A percentile compares a stretch with the other conserved stretches of the same genome.
These are phyloP conservation scores for Cryptus viduatorius DNA, from an alignment of 2,888 invertebrate species.

Conservation along the genomic window DNA sequence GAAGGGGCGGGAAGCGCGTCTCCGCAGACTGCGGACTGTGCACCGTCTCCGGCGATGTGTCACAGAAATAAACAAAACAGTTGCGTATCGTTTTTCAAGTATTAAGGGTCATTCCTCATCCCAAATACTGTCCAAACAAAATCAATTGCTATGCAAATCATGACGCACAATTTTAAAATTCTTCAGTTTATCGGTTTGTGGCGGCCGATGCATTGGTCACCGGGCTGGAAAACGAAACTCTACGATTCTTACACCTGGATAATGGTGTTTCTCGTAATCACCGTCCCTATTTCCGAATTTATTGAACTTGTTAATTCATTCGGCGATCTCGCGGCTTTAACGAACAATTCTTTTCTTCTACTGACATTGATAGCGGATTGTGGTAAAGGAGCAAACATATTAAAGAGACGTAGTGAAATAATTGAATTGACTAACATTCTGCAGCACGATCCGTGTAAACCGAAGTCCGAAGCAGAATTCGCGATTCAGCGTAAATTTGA, in stretches of 20 bases:
- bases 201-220: slow-evolving; percentile 61
- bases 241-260: slow-evolving; percentile 59
- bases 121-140: neutral
- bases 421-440: slow-evolving; percentile 29
- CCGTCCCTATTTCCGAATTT: slow-evolving; percentile 54
- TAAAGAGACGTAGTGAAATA: slow-evolving; percentile 45
- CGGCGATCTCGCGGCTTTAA: slow-evolving; percentile 35
- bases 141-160: slow-evolving; percentile 11
- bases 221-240: slow-evolving; percentile 57
- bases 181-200: slow-evolving; percentile 64
- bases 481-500: slow-evolving; percentile 53
- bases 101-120: neutral
- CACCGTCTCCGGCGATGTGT: neutral
- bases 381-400: slow-evolving; percentile 50
- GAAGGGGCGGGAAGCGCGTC: neutral
- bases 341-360: slow-evolving; percentile 56
- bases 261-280: slow-evolving; percentile 37
- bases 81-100: neutral
- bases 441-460: slow-evolving; percentile 33
- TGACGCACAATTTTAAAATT: slow-evolving; percentile 11
- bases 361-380: slow-evolving; percentile 52
- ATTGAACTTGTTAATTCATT: slow-evolving; percentile 12
- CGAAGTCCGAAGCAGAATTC: slow-evolving; percentile 29
- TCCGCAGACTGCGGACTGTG: neutral
- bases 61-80: neutral